Base-by-base conservation (phyloP, 2,113 vertebrate species). In the Antechinus flavipes region DNA sequence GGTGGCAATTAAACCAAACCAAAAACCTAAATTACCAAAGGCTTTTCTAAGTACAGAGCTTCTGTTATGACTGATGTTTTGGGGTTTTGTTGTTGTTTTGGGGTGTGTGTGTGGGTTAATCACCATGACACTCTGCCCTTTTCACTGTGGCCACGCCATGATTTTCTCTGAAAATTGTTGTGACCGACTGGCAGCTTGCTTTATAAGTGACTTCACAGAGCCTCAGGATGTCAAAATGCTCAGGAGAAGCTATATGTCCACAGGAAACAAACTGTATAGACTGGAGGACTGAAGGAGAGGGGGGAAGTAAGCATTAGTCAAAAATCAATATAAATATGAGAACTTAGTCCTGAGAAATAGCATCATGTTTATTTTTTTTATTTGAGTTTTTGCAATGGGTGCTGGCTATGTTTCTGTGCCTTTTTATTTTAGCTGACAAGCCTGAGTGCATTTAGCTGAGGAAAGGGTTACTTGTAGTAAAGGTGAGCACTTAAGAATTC, bases 401-500 rank as follows among this genome's bases (percentile, higher is more conserved):
- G 55, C 54, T 12, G 47, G 54, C 91, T 94, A 22, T 46, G 56
- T 94, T 91, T 95, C 52, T 91, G 92, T 91, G 76, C 49, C 56
- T 76, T 58, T 52, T 90, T 27, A 30, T 90, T 52, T 47, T 42
- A 90, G 10, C 47, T 90, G 90, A 90, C 9, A 97, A 97, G 98
- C 98, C 96, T 84, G 58, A 98, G 98, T 96, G 97, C 97, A 98
- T 97, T 98, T 98, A 97, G 98, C 93, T 96, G 98, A 98, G 98
- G 98, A 97, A 97, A 96, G 97, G 97, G 98, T 98, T 98, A 96
- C 98, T 97, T 24, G 98, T 98, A 91, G 98, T 97, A 98, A 98
- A 97, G 93, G 96, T 97, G 97, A 98, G 98, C 97, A 98, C 56
- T 91, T 56, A 49, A 92, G 84, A 89, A 91, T 56, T 91, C 91